Evolutionary conservation across 2,113 vertebrate genomes (phyloP).

Genomic region (Lasiurus borealis): DNA sequence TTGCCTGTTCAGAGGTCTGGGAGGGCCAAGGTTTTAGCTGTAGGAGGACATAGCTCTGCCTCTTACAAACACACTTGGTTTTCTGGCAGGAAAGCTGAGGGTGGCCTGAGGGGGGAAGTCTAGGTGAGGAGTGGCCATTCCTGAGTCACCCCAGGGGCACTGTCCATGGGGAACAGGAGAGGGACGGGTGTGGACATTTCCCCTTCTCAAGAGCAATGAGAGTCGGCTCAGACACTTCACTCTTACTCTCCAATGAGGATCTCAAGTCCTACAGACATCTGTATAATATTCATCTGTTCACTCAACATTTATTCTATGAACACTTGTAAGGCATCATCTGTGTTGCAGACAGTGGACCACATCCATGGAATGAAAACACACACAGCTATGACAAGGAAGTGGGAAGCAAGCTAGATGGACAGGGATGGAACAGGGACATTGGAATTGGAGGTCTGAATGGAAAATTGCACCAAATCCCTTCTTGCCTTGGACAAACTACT

Average conservation of each 20-base stretch:
- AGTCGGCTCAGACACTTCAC: too few species aligned
- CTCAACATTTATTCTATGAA: not conserved
- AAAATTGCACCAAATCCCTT: not conserved
- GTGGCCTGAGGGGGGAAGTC: not conserved
- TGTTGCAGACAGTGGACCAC: not conserved
- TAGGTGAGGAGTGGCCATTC: not conserved
- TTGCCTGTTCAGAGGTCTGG: not conserved
- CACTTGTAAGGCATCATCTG: not conserved
- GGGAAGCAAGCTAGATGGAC: not conserved
- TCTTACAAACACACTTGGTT: not conserved
- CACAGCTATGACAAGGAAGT: not conserved
- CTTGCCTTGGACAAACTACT: not conserved
- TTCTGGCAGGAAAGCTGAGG: not conserved
- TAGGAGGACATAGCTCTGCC: not conserved
- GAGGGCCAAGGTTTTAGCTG: not conserved
- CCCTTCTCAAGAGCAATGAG: not conserved
- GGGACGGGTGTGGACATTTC: rapidly evolving
- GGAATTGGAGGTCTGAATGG: not conserved
- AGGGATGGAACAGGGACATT: not conserved
- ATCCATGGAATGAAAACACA: not conserved
- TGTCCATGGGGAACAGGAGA: not conserved
- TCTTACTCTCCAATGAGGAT: not conserved
- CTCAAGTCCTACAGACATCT: not conserved
- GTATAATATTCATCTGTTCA: not conserved
- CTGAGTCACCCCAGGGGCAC: not conserved